Percentiles rank a stretch among this genome's conserved stretches.
These are phyloP conservation scores for Xanthia icteritia DNA, from an alignment of 2,888 invertebrate species.

Conservation along the genomic window DNA sequence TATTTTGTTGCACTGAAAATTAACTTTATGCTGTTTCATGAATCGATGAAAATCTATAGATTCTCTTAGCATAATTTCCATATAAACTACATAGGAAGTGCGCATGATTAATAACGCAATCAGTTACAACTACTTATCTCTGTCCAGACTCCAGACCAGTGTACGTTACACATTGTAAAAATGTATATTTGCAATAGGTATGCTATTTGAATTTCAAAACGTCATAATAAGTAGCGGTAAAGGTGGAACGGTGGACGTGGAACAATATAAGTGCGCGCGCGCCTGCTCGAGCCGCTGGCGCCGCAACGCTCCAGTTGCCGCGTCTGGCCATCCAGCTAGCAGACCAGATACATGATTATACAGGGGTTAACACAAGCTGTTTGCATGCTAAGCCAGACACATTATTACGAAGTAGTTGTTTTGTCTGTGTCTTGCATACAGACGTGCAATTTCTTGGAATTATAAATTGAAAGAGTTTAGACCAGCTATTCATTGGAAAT, in stretches of 20 bases:
- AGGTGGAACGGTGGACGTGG: conserved; percentile 68
- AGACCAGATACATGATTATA: conserved; percentile 66
- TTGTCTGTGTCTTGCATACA: conserved; percentile 51
- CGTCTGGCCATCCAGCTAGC: conserved; percentile 72
- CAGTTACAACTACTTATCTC: conserved; percentile 64
- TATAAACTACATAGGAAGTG: conserved; percentile 60
- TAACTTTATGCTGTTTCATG: conserved; percentile 6
- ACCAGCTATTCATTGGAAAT: conserved; percentile 31
- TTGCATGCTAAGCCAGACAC: conserved; percentile 61
- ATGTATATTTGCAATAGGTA: conserved; percentile 74
- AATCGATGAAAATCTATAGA: conserved; percentile 25
- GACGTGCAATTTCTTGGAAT: conserved; percentile 44
- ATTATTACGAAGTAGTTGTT: conserved; percentile 53
- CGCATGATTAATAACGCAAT: conserved; percentile 69
- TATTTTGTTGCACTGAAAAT: background rate
- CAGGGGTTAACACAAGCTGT: conserved; percentile 55
- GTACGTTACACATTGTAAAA: conserved; percentile 69
- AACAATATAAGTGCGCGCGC: conserved; percentile 79
- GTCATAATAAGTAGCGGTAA: conserved; percentile 74
- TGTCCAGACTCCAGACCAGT: conserved; percentile 60
- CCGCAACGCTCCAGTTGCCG: conserved; percentile 87
- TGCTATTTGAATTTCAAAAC: conserved; percentile 84
- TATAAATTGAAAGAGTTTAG: conserved; percentile 38
- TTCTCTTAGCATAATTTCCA: conserved; percentile 47
- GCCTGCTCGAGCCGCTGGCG: conserved; percentile 74